Evolutionary conservation across 2,888 invertebrate genomes (phyloP).

Genomic region (Diaprepes abbreviatus): DNA sequence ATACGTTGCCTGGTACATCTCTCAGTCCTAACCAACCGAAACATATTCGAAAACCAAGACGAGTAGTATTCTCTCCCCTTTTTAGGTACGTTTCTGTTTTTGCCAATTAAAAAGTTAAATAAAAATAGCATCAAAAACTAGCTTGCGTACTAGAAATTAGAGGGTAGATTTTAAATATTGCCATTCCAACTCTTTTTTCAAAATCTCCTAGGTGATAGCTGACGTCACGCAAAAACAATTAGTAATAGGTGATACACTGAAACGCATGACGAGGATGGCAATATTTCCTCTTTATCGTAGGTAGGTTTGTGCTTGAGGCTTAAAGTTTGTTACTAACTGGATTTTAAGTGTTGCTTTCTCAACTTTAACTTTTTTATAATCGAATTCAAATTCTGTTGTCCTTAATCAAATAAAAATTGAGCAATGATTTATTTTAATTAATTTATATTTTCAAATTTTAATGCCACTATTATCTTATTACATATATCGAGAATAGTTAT

Average conservation of each 20-base stretch:
- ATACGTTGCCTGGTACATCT: neutral
- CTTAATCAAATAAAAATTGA: too few species aligned
- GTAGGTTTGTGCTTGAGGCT: neutral
- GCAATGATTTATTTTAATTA: too few species aligned
- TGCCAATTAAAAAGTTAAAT: neutral
- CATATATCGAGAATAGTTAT: too few species aligned
- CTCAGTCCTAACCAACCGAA: neutral
- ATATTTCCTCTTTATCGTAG: neutral
- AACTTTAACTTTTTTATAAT: too few species aligned
- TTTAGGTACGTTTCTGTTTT: neutral
- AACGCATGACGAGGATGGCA: slow-evolving; percentile 20
- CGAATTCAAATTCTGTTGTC: too few species aligned
- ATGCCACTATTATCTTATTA: too few species aligned
- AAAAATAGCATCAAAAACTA: neutral
- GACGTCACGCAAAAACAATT: neutral
- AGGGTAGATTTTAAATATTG: neutral
- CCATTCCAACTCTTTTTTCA: neutral
- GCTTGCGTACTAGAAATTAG: neutral
- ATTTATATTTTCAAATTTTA: too few species aligned
- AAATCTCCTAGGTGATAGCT: neutral
- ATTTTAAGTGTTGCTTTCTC: too few species aligned
- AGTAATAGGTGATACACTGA: neutral
- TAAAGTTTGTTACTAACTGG: neutral
- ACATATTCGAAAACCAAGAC: neutral
- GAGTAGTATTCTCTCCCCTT: slow-evolving; percentile 13